A percentile compares a stretch with the other conserved stretches of the same genome.
phyloP scores from a whole-genome alignment of 2,797 vertebrate species.

The Psittacula echo region DNA sequence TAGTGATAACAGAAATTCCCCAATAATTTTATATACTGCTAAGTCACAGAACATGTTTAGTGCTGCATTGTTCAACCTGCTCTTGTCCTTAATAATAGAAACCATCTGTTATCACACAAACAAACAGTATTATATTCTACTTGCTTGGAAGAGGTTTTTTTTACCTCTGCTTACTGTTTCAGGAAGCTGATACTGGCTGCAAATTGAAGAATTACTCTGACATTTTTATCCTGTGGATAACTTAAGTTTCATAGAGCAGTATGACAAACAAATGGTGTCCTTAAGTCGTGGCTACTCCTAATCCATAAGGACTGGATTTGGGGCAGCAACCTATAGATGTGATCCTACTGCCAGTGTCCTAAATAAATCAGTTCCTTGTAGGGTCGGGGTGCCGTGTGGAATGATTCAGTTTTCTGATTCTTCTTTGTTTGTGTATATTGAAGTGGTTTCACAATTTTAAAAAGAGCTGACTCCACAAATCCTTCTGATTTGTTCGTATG shows the following conservation, averaged over 20 bases:
- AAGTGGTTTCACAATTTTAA: slow-evolving; percentile 55
- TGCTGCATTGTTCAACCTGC: neutral
- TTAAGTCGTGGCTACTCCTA: neutral
- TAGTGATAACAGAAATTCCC: neutral
- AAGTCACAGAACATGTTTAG: neutral
- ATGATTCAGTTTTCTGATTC: neutral
- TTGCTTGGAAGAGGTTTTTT: neutral
- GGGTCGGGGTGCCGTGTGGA: neutral
- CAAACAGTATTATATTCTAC: neutral
- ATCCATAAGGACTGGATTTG: neutral
- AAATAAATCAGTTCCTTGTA: neutral
- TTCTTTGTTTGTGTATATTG: neutral
- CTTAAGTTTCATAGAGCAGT: neutral
- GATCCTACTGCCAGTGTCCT: neutral
- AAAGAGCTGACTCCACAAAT: slow-evolving; percentile 81
- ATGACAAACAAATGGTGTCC: neutral
- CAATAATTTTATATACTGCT: neutral
- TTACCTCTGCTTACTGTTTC: neutral
- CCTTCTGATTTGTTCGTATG: slow-evolving; percentile 85
- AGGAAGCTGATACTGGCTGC: neutral
- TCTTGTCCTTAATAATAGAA: neutral
- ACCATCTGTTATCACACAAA: neutral
- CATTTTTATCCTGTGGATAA: neutral
- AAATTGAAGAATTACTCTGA: neutral
- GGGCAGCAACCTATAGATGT: neutral